These are phyloP conservation scores for Caenorhabditis sinica DNA, from an alignment of 2,888 invertebrate species.

Conservation along the genomic window DNA sequence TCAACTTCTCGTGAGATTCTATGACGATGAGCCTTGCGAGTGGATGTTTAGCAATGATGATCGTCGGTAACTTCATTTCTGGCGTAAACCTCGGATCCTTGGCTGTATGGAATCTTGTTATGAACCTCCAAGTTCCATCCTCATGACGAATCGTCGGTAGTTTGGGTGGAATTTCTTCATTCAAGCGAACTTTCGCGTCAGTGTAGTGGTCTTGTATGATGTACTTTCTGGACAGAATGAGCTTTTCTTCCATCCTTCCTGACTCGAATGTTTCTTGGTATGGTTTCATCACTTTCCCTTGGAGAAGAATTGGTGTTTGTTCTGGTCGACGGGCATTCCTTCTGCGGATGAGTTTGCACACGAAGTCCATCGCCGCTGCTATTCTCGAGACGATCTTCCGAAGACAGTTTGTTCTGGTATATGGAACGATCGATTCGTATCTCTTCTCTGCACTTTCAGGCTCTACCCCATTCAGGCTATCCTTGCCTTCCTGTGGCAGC, in stretches of 20 bases:
- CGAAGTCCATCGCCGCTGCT: not conserved
- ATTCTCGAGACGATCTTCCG: not conserved
- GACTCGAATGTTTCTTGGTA: not conserved
- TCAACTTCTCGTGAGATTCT: constrained; percentile 1
- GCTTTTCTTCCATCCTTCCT: not conserved
- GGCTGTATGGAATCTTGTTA: not conserved
- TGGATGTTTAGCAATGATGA: not conserved
- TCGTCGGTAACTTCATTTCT: not conserved
- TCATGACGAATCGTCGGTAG: no score
- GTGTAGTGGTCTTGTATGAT: not conserved
- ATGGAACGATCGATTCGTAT: not conserved
- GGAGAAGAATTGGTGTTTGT: not conserved
- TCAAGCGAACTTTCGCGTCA: not conserved
- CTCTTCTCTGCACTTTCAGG: not conserved
- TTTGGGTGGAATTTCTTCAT: not conserved
- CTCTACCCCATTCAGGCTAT: not conserved
- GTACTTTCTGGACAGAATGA: not conserved
- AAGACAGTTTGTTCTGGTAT: not conserved
- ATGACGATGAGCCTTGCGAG: constrained; percentile 5
- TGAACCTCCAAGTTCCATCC: constrained; percentile 9
- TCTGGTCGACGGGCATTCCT: not conserved
- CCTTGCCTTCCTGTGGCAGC: not conserved
- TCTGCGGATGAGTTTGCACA: not conserved
- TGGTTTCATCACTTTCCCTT: not conserved
- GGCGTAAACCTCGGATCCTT: not conserved